Evolutionary conservation across 2,797 vertebrate species (phyloP).

Genomic region (Clamator glandarius): DNA sequence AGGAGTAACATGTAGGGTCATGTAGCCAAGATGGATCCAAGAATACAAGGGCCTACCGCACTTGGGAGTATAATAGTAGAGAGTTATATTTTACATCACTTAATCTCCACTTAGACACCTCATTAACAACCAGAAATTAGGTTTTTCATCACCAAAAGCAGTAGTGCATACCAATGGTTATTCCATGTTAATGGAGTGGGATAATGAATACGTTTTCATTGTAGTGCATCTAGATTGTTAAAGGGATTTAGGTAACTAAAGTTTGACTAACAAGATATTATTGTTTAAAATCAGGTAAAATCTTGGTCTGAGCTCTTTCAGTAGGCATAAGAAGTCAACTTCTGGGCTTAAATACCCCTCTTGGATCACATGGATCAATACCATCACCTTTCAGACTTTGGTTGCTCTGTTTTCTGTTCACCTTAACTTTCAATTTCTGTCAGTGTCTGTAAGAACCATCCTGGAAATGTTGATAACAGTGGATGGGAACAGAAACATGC

Average conservation of each 20-base stretch:
- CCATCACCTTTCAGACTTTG: not conserved
- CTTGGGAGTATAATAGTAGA: fast-evolving
- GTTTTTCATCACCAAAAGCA: not conserved
- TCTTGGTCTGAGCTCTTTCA: not conserved
- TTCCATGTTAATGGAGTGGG: not conserved
- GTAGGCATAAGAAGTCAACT: not conserved
- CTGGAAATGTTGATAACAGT: fast-evolving
- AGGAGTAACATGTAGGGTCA: not conserved
- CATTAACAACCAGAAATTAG: not conserved
- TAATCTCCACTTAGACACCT: not conserved
- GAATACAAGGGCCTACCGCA: not conserved
- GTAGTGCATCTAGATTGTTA: not conserved
- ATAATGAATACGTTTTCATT: not conserved
- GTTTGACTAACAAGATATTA: not conserved
- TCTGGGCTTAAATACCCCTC: not conserved
- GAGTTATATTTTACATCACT: not conserved
- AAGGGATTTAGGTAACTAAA: not conserved
- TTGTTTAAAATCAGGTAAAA: not conserved
- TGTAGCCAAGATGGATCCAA: not conserved
- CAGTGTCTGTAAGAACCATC: fast-evolving
- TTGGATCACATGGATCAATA: not conserved
- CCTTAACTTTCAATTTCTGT: not conserved
- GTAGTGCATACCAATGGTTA: not conserved
- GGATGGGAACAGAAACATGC: not conserved
- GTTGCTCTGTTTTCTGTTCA: not conserved